phyloP scores from a whole-genome alignment of 2,888 invertebrate species.

The Clistopyga incitator region DNA sequence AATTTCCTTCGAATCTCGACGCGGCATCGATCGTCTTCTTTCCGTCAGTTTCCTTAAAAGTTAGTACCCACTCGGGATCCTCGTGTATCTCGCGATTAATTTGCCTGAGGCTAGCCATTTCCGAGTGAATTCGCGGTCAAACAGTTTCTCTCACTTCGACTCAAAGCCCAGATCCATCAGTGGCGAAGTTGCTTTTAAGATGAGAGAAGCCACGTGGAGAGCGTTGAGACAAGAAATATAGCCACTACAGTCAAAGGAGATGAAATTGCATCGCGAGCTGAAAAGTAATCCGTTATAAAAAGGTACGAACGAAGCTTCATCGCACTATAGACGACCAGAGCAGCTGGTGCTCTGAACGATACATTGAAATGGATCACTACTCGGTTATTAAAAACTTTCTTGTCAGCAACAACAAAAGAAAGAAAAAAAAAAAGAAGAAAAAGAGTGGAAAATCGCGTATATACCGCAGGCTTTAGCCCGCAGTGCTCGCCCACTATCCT shows the following conservation, averaged over 20 bases:
- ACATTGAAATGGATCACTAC: constrained; percentile 59
- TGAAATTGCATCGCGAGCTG: constrained; percentile 59
- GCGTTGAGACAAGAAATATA: constrained; percentile 14
- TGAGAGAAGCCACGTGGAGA: constrained; percentile 2
- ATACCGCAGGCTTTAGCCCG: constrained; percentile 52
- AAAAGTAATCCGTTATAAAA: constrained; percentile 59
- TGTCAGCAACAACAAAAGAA: constrained; percentile 56
- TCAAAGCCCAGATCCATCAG: background rate
- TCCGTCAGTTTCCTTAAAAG: background rate
- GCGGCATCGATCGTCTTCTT: constrained; percentile 4
- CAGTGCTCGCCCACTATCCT: constrained; percentile 57
- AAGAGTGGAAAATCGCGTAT: background rate
- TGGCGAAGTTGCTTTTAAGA: constrained; percentile 19
- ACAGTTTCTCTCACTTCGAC: constrained; percentile 20
- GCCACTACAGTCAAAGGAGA: constrained; percentile 23
- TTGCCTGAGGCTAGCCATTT: background rate
- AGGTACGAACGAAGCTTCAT: constrained; percentile 48
- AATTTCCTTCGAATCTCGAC: constrained; percentile 26
- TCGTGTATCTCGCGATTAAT: constrained; percentile 31
- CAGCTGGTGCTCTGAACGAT: constrained; percentile 32
- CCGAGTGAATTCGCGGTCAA: background rate
- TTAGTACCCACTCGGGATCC: constrained; percentile 5
- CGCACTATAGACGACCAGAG: constrained; percentile 37
- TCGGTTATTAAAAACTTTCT: constrained; percentile 65
- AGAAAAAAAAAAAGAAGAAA: background rate